These are phyloP conservation scores for Typhlichthys subterraneus DNA, from an alignment of 2,797 vertebrate species.

Conservation along the genomic window DNA sequence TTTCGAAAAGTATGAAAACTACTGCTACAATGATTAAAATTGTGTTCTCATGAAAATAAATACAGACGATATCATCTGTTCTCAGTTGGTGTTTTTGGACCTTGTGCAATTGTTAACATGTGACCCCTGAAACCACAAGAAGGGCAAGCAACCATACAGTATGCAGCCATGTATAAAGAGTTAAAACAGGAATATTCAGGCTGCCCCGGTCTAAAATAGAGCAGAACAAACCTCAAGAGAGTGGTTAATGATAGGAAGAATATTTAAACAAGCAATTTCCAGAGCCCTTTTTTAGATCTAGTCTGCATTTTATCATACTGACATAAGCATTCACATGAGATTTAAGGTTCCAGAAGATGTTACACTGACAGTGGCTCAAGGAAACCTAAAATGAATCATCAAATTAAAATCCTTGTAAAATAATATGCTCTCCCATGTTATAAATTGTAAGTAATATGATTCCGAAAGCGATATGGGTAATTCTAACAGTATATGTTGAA, in stretches of 20 bases:
- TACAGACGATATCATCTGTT: slow-evolving; percentile 81
- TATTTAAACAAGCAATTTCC: background rate
- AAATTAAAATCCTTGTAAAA: background rate
- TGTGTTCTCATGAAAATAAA: slow-evolving; percentile 88
- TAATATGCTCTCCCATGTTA: background rate
- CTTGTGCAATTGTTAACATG: background rate
- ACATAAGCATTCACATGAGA: background rate
- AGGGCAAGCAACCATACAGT: too few relatives aligned
- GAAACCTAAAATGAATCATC: background rate
- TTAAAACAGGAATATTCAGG: background rate
- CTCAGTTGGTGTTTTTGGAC: slow-evolving; percentile 48
- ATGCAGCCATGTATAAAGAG: background rate
- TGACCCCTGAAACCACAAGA: too few relatives aligned
- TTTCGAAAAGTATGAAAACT: slow-evolving; percentile 84
- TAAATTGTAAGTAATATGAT: background rate
- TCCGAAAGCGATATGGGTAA: background rate
- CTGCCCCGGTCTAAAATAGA: background rate
- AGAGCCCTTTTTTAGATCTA: background rate
- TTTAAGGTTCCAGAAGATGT: background rate
- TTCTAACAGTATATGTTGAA: background rate
- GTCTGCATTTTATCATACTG: slow-evolving; percentile 1
- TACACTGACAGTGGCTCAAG: background rate
- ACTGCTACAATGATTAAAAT: slow-evolving; percentile 85
- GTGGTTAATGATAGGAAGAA: background rate
- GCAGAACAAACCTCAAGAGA: background rate